A percentile compares a stretch with the other conserved stretches of the same genome.
Conservation (phyloP, 1,140 invertebrate species). For the Tigriopus japonicus region DNA sequence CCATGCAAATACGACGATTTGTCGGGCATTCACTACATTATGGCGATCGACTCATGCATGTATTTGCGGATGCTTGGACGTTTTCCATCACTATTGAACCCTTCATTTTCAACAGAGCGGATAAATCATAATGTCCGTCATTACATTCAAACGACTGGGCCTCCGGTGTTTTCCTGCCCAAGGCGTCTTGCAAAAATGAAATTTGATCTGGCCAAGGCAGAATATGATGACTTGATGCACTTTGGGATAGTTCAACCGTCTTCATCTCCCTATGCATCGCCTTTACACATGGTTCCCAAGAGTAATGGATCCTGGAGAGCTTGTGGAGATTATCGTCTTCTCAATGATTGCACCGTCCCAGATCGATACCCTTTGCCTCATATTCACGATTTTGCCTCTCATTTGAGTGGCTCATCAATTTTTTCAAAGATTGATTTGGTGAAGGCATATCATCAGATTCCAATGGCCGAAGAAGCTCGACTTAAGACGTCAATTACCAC, state of each 20-base stretch:
- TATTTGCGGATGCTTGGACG: no score
- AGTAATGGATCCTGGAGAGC: conserved; percentile 22
- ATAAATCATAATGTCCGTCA: no score
- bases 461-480: conserved; percentile 16
- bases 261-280: conserved; percentile 17
- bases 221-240: conserved; percentile 19
- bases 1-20: no score
- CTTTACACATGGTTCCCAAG: conserved; percentile 20
- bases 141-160: no score
- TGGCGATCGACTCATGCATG: not conserved
- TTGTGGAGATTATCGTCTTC: conserved; percentile 27
- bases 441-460: conserved; percentile 19
- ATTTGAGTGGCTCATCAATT: conserved; percentile 12
- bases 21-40: no score
- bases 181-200: not conserved
- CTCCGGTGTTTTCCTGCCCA: no score
- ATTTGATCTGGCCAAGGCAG: conserved; percentile 18
- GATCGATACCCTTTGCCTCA: conserved; percentile 26
- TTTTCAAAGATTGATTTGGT: conserved; percentile 18
- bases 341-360: no score
- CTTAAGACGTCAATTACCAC: conserved; percentile 22
- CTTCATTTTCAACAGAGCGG: no score
- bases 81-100: no score
- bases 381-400: conserved; percentile 17
- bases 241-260: conserved; percentile 17